phyloP scores from a whole-genome alignment of 2,888 invertebrate species.

The Cheilosia vulpina region DNA sequence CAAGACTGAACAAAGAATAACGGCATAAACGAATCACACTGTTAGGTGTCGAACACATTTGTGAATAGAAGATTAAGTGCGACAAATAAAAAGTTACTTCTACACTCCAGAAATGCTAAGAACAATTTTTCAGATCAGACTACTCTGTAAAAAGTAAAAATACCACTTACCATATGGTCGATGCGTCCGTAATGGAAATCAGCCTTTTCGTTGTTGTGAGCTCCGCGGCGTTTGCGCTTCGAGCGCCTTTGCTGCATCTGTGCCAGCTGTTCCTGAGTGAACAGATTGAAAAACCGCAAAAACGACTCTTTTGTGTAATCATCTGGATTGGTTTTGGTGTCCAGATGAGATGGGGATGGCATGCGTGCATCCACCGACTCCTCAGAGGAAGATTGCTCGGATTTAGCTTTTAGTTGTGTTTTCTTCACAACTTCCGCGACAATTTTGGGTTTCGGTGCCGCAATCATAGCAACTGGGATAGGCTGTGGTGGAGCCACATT shows the following conservation, averaged over 20 bases:
- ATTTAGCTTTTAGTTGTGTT: constrained; percentile 60
- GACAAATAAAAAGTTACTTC: too few relatives aligned
- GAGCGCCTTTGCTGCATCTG: constrained; percentile 81
- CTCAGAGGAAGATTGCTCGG: constrained; percentile 78
- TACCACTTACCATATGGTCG: constrained; percentile 77
- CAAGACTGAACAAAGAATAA: too few relatives aligned
- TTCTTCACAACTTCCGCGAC: constrained; percentile 33
- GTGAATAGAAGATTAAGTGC: too few relatives aligned
- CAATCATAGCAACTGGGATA: constrained; percentile 36
- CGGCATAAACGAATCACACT: too few relatives aligned
- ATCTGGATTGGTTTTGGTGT: constrained; percentile 76
- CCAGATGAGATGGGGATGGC: constrained; percentile 37
- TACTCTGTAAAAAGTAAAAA: background rate
- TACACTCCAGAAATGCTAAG: too few relatives aligned
- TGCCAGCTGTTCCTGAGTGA: constrained; percentile 79
- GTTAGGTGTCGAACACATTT: too few relatives aligned
- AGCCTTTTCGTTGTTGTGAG: constrained; percentile 81
- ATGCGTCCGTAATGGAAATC: constrained; percentile 83
- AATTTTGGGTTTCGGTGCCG: background rate
- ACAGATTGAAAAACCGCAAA: constrained; percentile 80
- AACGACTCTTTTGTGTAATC: constrained; percentile 81
- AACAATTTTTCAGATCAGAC: too few relatives aligned
- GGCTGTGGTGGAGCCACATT: constrained; percentile 65
- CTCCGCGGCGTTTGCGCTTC: constrained; percentile 81
- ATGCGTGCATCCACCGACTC: constrained; percentile 77